phyloP scores from a whole-genome alignment of 2,797 vertebrate species.

The Vultur gryphus region DNA sequence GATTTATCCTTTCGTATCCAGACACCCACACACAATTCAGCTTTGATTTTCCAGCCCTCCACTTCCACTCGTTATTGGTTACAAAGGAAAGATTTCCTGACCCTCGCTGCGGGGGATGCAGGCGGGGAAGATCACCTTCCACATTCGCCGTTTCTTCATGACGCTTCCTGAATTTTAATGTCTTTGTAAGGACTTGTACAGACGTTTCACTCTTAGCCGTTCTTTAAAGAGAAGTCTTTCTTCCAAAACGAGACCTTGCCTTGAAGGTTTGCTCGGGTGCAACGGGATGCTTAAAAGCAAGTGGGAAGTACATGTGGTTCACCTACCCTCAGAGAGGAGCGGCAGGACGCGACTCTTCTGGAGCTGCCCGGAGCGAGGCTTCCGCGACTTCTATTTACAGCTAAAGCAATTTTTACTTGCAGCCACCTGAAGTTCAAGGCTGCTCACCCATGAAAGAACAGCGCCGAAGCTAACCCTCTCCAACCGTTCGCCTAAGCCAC shows the following conservation, averaged over 20 bases:
- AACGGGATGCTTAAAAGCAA: rapidly evolving
- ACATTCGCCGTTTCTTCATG: rapidly evolving
- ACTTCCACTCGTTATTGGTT: neutral
- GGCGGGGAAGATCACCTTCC: neutral
- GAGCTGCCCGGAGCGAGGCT: rapidly evolving
- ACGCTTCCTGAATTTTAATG: neutral
- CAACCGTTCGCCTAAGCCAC: no score
- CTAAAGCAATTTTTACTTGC: rapidly evolving
- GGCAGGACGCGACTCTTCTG: rapidly evolving
- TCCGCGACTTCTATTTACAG: neutral
- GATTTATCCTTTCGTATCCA: slow-evolving; percentile 27
- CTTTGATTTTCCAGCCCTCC: neutral
- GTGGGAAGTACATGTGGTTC: rapidly evolving
- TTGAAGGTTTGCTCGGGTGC: neutral
- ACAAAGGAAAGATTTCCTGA: neutral
- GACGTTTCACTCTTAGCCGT: rapidly evolving
- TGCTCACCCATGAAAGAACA: no score
- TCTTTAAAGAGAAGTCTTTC: neutral
- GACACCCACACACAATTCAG: slow-evolving; percentile 3
- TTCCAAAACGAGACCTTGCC: neutral
- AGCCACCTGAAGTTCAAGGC: no score
- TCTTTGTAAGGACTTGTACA: neutral
- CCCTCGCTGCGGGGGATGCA: neutral
- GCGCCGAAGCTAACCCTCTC: no score
- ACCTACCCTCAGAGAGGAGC: rapidly evolving